Base-by-base conservation (phyloP, 2,888 invertebrate genomes). In the Papilio demoleus region DNA sequence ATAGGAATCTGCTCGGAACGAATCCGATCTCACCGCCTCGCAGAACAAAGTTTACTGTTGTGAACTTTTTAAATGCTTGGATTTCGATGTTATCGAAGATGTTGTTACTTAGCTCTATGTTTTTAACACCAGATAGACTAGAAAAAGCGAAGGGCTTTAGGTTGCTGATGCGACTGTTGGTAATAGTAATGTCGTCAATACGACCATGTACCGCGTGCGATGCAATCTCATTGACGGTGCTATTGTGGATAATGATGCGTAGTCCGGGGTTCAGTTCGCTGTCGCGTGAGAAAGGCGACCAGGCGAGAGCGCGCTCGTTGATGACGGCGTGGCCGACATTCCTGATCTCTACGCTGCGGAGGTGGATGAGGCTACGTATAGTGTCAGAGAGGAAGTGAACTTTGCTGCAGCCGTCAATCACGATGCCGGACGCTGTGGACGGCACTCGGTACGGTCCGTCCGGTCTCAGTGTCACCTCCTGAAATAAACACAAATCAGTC, bases 51-150 rank as follows among this genome's bases (percentile, higher is more conserved):
- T 94, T 94, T 40, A 94, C 93, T 0, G 95, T 94, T 31, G 94
- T 94, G 79, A 97, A 96, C 85, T 96, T 96, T 79, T 97, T 97
- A 78, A 97, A 96, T 2, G 96, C 94, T 86, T 97, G 94, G 47
- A 93, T 93, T 74, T 95, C 95, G 59, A 96, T 93, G 61, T 89
- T 93, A 50, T 93, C 90, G 56, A 96, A 92, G 2, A 83, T 82
- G 68, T 95, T 95, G 75, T 95, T 93, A 38, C 89, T 91, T 72
- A 97, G 88, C 73, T 94, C 94, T 69, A 97, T 92, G 63, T 92
- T 93, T 75, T 95, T 94, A 62, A 94, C 94, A 75, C 94, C 94
- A 59, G 93, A 91, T 53, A 96, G 93, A 82, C 95, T 96, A 70
- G 96, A 95, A 81, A 97, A 96, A 0, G 96, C 96, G 82, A 95